Evolutionary conservation across 2,113 vertebrate genomes (phyloP).

Genomic region (Geothlypis trichas): DNA sequence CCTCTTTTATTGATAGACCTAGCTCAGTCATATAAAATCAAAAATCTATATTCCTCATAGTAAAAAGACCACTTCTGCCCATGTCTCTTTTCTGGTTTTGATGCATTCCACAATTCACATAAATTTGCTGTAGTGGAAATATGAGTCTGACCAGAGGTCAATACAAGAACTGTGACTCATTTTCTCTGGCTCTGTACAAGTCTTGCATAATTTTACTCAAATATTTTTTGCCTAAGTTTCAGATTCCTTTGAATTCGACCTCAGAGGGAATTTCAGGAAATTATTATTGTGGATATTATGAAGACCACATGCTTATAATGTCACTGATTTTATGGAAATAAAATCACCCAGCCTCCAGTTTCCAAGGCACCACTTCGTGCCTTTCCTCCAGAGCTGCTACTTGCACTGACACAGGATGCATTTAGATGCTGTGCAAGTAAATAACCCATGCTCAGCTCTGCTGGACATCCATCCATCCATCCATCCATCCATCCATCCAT

Average conservation of each 20-base stretch:
- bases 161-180: background rate
- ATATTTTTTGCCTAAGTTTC: constrained; percentile 28
- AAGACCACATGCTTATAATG: constrained; percentile 23
- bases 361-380: background rate
- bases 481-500: background rate
- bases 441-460: background rate
- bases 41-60: constrained; percentile 7
- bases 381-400: background rate
- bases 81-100: background rate
- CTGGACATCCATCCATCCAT: background rate
- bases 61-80: constrained; percentile 23
- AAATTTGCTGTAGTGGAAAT: background rate
- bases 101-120: constrained; percentile 6
- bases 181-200: background rate
- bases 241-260: constrained; percentile 11
- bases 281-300: background rate
- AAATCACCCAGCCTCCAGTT: background rate
- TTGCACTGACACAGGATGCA: background rate
- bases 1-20: background rate
- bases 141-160: background rate
- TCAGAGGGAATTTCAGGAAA: constrained; percentile 59
- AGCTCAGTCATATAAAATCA: constrained; percentile 39
- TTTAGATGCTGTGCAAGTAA: background rate
- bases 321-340: background rate
- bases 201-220: constrained; percentile 6